Base-by-base conservation (phyloP, 2,797 vertebrate genomes). In the Pagetopsis macropterus region DNA sequence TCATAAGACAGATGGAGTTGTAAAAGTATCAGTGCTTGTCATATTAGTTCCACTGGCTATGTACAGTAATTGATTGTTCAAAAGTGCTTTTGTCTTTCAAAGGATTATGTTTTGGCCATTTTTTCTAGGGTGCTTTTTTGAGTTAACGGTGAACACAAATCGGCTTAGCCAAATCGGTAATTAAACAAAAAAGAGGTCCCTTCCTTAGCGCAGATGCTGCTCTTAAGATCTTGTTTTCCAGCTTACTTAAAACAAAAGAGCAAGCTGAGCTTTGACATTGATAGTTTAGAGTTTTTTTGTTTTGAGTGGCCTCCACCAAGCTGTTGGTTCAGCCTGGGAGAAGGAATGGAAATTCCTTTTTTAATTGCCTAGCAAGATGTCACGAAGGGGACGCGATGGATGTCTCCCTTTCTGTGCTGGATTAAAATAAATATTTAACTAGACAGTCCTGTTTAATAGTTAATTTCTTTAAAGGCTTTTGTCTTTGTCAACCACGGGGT, bases 381-480 rank as follows among this genome's bases (percentile, higher is more conserved):
- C 64, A 74, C 49, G n/a, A 54, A 82, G 81, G 61, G 49, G 65
- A 62, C 82, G 72, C n/a, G 70, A 76, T 83, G 79, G 87, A 63
- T 76, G 71, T 88, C 79, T 88, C 84, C 84, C 83, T 77, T 80
- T 81, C 62, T 46, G 43, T 43, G 48, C 78, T 49, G 83, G 90
- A 92, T 94, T 88, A 85, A 87, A 88, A 92, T 95, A 73, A 93
- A 94, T 94, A 92, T 94, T 95, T 95, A 92, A 94, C 75, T n/a
- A 91, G 86, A 86, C 84, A 80, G 84, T 17, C 70, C 85, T 85
- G 89, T 91, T 94, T 86, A 93, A 94, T 95, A 93, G 83, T 95
- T 95, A 90, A 94, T 94, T 89, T 90, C 85, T 91, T 88, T 76
- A 60, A 91, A 88, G 75, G 83, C 86, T 89, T 90, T 89, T 91